phyloP scores from a whole-genome alignment of 2,113 vertebrate species.

The Sceloporus undulatus region DNA sequence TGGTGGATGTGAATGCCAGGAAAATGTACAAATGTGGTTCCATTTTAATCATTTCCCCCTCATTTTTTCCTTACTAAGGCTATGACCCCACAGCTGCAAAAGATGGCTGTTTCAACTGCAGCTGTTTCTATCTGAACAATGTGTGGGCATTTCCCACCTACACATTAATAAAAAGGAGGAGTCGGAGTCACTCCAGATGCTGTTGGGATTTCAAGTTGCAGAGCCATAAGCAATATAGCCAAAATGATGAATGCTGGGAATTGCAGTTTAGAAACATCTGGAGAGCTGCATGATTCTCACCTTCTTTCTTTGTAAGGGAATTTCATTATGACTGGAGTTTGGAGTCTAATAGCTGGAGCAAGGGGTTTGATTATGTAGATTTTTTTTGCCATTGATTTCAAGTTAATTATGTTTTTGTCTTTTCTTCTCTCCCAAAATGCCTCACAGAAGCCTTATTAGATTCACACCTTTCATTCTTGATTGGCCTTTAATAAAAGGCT shows the following conservation, averaged over 20 bases:
- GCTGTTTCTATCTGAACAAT: neutral
- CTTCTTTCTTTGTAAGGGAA: neutral
- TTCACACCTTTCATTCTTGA: neutral
- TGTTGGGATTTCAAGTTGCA: no score
- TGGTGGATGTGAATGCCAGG: neutral
- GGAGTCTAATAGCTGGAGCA: neutral
- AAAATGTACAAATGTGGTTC: neutral
- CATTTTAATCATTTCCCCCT: neutral
- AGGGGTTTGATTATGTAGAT: neutral
- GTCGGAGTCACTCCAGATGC: no score
- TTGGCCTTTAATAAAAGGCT: neutral
- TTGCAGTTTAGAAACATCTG: no score
- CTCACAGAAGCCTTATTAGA: neutral
- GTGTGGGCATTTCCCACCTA: neutral
- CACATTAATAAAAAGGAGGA: no score
- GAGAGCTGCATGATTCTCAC: no score
- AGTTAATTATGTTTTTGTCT: neutral
- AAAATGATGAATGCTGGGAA: no score
- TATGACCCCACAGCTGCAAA: neutral
- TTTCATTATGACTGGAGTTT: neutral
- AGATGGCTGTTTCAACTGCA: constrained; percentile 6
- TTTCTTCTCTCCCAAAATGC: neutral
- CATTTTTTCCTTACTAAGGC: neutral
- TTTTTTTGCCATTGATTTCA: neutral
- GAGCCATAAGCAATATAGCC: no score